Evolutionary conservation across 2,797 vertebrate species (phyloP), one percentile per base, ranked within the genome.

Genomic region (Gouania willdenowi): DNA sequence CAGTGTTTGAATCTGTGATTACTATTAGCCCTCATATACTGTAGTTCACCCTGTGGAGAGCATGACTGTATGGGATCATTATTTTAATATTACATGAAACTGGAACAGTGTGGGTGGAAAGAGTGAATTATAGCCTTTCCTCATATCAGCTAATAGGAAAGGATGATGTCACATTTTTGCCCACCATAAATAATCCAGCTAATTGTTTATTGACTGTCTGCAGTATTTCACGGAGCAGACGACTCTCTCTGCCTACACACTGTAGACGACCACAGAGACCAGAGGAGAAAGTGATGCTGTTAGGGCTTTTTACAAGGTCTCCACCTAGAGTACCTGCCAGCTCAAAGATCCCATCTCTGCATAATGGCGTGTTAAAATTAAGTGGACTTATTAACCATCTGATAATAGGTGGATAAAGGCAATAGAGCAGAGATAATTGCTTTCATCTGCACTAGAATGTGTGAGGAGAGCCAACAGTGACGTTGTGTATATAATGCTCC

Each of bases 251-350:
- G 38, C 34, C 17, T 12, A 26, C 49, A 2, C 56, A 42, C 19
- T 53, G 61, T 71, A 66, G 80, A 77, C 68, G 79, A 63, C 32
- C 42, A 66, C 57, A 34, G 41, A 48, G 46, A 46, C 43, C 55
- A 32, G 24, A 19, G 23, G 61, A 64, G 75, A 84, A 81, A 78
- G 74, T 76, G 66, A 54, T 71, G 68, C 55, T 77, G 72, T 77
- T 72, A 75, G 66, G 66, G 60, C 46, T 3, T 74, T 83, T 81
- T 75, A 82, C 72, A 60, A 83, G 67, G 39, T 22, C 60, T 51
- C 66, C 39, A 19, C 75, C 79, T 68, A n/a, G n/a, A n/a, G n/a
- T n/a, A 49, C 26, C 24, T 5, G 11, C 27, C 65, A 37, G 37
- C 51, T 66, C 41, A 78, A 63, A 64, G 67, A 64, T 51, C 70